These are phyloP conservation scores for Apeira syringaria DNA, from an alignment of 2,888 invertebrate species.

Conservation along the genomic window DNA sequence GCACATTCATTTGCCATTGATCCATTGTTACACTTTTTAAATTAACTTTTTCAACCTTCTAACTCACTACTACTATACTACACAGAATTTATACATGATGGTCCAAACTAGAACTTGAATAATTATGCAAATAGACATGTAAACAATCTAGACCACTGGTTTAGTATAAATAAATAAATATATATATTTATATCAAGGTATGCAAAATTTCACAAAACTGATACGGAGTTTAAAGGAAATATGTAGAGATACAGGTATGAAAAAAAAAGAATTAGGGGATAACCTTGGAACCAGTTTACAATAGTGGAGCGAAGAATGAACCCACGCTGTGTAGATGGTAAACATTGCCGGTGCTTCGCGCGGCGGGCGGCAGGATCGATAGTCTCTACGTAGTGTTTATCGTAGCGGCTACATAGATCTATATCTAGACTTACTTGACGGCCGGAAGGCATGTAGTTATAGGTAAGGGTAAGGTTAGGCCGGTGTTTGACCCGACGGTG, in stretches of 20 bases:
- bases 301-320: constrained; percentile 29
- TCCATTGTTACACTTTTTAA: constrained; percentile 33
- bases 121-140: constrained; percentile 31
- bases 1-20: constrained; percentile 31
- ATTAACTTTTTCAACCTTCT: constrained; percentile 25
- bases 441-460: constrained; percentile 53
- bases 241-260: constrained; percentile 11
- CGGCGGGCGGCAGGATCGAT: constrained; percentile 21
- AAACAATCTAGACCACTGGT: constrained; percentile 24
- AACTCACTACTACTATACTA: constrained; percentile 26
- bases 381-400: constrained; percentile 34
- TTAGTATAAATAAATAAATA: constrained; percentile 8
- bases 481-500: constrained; percentile 69
- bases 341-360: constrained; percentile 20
- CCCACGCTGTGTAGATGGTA: constrained; percentile 32
- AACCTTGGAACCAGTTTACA: constrained; percentile 34
- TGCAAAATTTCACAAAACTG: too few species aligned
- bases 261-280: constrained; percentile 32
- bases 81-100: constrained; percentile 15
- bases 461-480: constrained; percentile 71
- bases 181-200: too few species aligned
- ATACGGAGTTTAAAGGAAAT: neutral
- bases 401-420: constrained; percentile 47
- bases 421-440: constrained; percentile 68
- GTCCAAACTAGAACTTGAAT: constrained; percentile 26